Evolutionary conservation across 1,140 invertebrate species (phyloP).

Genomic region (Camponotus pennsylvanicus): DNA sequence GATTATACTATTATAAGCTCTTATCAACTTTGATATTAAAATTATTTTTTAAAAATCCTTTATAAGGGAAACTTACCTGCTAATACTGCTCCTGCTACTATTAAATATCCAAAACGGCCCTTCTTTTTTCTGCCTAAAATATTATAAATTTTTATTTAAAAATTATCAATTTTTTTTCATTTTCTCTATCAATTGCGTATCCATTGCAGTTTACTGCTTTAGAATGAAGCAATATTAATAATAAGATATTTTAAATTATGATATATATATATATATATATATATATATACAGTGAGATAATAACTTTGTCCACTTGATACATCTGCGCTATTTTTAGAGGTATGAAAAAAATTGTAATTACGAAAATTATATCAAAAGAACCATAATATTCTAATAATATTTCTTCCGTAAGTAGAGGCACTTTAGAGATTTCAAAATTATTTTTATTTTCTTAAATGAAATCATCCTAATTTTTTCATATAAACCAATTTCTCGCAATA

Average conservation of each 20-base stretch:
- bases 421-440: too few species aligned
- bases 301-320: too few species aligned
- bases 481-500: too few species aligned
- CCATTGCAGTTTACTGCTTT: neutral
- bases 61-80: constrained; percentile 83
- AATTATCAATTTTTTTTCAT: neutral
- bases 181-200: neutral
- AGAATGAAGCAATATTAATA: neutral
- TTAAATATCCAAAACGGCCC: constrained; percentile 85
- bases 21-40: neutral
- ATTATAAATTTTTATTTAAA: constrained; percentile 14
- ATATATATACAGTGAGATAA: too few species aligned
- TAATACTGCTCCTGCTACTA: constrained; percentile 89
- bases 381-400: too few species aligned
- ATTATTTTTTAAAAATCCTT: constrained; percentile 11
- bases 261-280: neutral
- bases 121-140: constrained; percentile 85
- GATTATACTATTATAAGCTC: neutral
- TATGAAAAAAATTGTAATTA: too few species aligned
- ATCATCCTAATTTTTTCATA: too few species aligned
- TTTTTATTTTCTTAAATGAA: too few species aligned
- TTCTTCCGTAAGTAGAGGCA: too few species aligned
- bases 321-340: too few species aligned
- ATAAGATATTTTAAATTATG: neutral
- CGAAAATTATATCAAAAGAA: too few species aligned